Evolutionary conservation across 92 coral and sea anemone species (phyloP).

Genomic region (Parazoanthus atlanticus): DNA sequence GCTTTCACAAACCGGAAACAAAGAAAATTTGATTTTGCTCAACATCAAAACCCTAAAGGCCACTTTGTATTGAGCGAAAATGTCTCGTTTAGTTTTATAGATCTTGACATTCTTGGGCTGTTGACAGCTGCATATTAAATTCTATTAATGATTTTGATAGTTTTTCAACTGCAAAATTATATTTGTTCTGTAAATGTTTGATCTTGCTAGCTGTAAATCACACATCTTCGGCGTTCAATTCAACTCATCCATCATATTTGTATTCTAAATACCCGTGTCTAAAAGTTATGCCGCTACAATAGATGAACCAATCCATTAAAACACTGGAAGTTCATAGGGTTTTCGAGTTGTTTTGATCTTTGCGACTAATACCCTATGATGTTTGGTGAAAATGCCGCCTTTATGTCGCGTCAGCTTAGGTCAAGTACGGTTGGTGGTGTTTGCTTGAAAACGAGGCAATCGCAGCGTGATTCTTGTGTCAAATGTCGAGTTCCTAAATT

Average conservation of each 20-base stretch:
- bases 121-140: neutral
- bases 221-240: neutral
- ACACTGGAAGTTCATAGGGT: neutral
- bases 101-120: neutral
- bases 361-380: neutral
- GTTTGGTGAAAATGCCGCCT: neutral
- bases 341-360: neutral
- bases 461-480: too few relatives aligned
- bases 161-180: neutral
- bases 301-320: neutral
- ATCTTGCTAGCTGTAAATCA: neutral
- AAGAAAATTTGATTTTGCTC: neutral
- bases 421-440: too few relatives aligned
- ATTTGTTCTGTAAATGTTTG: slow-evolving; percentile 10
- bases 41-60: neutral
- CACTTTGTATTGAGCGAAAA: neutral
- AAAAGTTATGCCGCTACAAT: neutral
- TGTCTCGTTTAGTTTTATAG: neutral
- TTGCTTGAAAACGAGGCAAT: neutral
- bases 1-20: neutral
- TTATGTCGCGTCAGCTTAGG: neutral
- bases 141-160: neutral
- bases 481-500: too few relatives aligned
- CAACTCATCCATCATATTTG: neutral
- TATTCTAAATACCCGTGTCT: neutral